Base-by-base conservation (phyloP, 2,888 invertebrate species). In the Apamea monoglypha region DNA sequence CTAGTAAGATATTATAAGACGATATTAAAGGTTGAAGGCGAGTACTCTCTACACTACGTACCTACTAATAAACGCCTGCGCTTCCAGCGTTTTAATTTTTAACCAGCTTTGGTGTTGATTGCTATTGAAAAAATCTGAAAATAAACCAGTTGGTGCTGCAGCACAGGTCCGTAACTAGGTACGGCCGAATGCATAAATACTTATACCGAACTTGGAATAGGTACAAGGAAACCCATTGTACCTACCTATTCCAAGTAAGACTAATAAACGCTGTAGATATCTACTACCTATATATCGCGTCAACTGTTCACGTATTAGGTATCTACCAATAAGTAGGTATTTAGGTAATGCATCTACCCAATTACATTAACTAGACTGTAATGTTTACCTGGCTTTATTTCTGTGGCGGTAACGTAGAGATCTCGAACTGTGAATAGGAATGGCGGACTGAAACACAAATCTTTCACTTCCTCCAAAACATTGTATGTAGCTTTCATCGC, bases 401-500 rank as follows among this genome's bases (percentile, higher is more conserved):
- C 97, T 25, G 97, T 97, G 36, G 97, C 95, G 7, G 97, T 97
- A 2, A 98, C 95, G 90, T 98, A 97, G 21, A 97, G 92, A 92
- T 98, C 97, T 75, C 98, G 95, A 7, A 97, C 97, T 56, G 98
- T 97, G 90, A 97, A 97, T 80, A 98, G 91, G 74, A 95, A 94
- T 59, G 97, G 97, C 29, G 95, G 95, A 59, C 94, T 92, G n/a
- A 97, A 95, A 73, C 95, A 93, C 82, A 98, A 92, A 90, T 97
- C 97, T 93, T 97, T 97, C 4, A 98, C 97, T 93, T 98, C 98
- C 92, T 98, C 98, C 79, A 97, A 90, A 44, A 97, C 95, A 85
- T 97, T 96, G 89, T 97, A 97, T 77, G 91, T 93, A 14, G 97
- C 97, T 87, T 97, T 96, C 66, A 96, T 91, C 74, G 90, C 92